Evolutionary conservation across 2,888 invertebrate genomes (phyloP).

Genomic region (Drosophila buzzatii): DNA sequence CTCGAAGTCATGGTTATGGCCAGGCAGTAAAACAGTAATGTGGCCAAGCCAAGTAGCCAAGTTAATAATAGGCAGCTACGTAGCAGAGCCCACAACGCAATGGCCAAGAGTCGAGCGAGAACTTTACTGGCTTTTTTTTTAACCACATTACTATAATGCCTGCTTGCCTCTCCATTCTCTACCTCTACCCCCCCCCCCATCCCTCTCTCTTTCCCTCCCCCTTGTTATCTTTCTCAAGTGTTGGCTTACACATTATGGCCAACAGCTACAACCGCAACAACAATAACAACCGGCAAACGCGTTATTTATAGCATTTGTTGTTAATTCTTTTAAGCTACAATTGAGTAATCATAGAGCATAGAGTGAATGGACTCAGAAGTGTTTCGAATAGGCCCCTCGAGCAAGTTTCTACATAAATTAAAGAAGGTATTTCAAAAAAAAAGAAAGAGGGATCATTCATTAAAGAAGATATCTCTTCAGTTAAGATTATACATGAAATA

Average conservation of each 20-base stretch:
- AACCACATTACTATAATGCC: constrained; percentile 13
- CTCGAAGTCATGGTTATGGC: constrained; percentile 83
- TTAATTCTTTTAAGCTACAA: constrained; percentile 70
- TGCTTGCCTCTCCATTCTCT: background rate
- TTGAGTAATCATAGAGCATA: constrained; percentile 72
- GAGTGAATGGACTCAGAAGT: constrained; percentile 72
- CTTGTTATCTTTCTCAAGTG: constrained; percentile 39
- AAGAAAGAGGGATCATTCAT: background rate
- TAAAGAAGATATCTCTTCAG: background rate
- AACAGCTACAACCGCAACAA: constrained; percentile 25
- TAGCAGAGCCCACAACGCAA: constrained; percentile 20
- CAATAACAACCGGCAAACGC: constrained; percentile 62
- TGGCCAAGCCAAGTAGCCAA: constrained; percentile 70
- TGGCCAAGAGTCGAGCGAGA: constrained; percentile 65
- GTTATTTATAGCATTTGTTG: constrained; percentile 74
- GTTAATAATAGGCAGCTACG: constrained; percentile 72
- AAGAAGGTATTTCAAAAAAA: background rate
- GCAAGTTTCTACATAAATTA: background rate
- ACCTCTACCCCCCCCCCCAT: background rate
- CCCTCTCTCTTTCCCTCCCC: background rate
- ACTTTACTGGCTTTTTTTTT: constrained; percentile 64
- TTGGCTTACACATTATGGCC: constrained; percentile 65
- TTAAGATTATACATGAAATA: background rate
- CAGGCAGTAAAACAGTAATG: constrained; percentile 66
- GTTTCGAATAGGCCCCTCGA: constrained; percentile 1